Evolutionary conservation across 2,797 vertebrate genomes (phyloP).

Genomic region (Dallia pectoralis): DNA sequence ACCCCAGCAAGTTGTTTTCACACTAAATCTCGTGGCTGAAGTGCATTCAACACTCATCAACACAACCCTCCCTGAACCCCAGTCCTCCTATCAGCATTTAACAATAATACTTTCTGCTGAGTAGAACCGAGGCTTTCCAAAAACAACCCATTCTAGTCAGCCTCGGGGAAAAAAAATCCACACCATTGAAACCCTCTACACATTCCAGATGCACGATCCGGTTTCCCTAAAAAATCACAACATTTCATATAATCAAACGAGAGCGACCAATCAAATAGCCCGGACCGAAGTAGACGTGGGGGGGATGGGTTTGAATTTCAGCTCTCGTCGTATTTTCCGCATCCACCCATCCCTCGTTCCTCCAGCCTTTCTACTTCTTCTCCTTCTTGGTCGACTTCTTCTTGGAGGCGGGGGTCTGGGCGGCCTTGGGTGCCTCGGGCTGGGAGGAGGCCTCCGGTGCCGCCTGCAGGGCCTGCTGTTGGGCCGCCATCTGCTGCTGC

Average conservation of each 20-base stretch:
- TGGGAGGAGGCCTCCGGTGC: slow-evolving; percentile 70
- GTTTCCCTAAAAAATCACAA: slow-evolving; percentile 43
- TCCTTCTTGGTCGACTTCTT: slow-evolving; percentile 98
- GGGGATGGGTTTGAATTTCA: slow-evolving; percentile 52
- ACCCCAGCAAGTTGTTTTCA: slow-evolving; percentile 59
- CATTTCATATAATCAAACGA: slow-evolving; percentile 30
- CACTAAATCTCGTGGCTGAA: slow-evolving; percentile 54
- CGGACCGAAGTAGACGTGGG: slow-evolving; percentile 42
- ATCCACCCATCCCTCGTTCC: slow-evolving; percentile 15
- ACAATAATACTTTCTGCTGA: slow-evolving; percentile 54
- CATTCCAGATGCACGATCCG: slow-evolving; percentile 44
- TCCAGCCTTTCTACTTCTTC: slow-evolving; percentile 81
- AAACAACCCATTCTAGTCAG: not conserved
- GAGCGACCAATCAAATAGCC: slow-evolving; percentile 34
- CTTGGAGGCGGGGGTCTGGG: slow-evolving; percentile 88
- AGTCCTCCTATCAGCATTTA: slow-evolving; percentile 44
- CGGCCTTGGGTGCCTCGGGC: slow-evolving; percentile 74
- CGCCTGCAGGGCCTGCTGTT: slow-evolving; percentile 78
- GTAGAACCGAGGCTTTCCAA: slow-evolving; percentile 41
- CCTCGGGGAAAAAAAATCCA: slow-evolving; percentile 41
- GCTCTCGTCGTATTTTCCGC: slow-evolving; percentile 37
- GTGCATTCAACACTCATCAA: slow-evolving; percentile 49
- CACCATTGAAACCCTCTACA: slow-evolving; percentile 37
- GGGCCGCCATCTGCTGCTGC: slow-evolving; percentile 44
- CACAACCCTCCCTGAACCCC: slow-evolving; percentile 48